Evolutionary conservation across 2,113 vertebrate species (phyloP).

Genomic region (Syrrhaptes paradoxus): DNA sequence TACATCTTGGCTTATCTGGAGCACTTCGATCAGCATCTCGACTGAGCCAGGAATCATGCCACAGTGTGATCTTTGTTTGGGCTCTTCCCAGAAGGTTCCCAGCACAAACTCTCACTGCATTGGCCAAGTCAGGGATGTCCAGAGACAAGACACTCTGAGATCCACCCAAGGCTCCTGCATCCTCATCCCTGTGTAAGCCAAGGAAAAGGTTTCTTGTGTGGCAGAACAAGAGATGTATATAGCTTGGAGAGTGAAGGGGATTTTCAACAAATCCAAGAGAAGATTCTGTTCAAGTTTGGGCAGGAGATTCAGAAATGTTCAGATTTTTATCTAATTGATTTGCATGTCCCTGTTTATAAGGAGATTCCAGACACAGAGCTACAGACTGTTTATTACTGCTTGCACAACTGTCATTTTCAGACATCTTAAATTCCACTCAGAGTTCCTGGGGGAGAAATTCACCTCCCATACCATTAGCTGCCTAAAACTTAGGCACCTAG

Average conservation of each 20-base stretch:
- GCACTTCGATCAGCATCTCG: constrained; percentile 26
- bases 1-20: constrained; percentile 48
- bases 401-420: constrained; percentile 65
- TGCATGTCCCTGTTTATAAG: constrained; percentile 55
- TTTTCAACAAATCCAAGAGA: constrained; percentile 26
- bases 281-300: constrained; percentile 53
- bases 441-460: constrained; percentile 43
- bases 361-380: constrained; percentile 33
- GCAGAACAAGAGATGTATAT: background rate
- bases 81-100: background rate
- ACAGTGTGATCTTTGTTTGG: background rate
- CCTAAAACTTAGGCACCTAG: background rate
- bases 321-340: constrained; percentile 68
- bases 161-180: background rate
- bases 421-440: constrained; percentile 27
- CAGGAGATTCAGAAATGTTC: constrained; percentile 45
- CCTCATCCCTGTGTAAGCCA: background rate
- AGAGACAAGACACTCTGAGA: background rate
- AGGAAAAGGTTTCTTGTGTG: background rate
- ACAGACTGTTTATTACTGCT: constrained; percentile 47
- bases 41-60: background rate
- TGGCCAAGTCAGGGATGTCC: background rate
- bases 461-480: constrained; percentile 4
- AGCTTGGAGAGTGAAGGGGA: background rate
- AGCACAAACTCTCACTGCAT: background rate